These are phyloP conservation scores for Smittia aterrima DNA, from an alignment of 2,888 invertebrate genomes.

Conservation along the genomic window DNA sequence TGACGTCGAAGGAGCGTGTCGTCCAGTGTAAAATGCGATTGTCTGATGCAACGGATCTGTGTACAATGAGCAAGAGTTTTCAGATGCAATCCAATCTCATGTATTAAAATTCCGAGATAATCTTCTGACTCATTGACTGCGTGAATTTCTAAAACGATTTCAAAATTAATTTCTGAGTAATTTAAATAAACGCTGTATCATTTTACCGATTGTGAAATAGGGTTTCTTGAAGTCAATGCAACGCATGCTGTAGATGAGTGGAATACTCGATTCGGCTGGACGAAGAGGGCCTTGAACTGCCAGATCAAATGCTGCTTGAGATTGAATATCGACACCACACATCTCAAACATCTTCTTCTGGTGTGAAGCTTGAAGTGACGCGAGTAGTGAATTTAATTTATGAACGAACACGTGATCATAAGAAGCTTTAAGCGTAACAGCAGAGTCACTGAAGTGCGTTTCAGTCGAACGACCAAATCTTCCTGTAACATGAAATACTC, in stretches of 20 bases:
- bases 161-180: constrained; percentile 13
- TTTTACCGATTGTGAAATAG: constrained; percentile 75
- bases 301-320: constrained; percentile 86
- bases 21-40: constrained; percentile 75
- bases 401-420: constrained; percentile 67
- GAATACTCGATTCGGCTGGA: constrained; percentile 66
- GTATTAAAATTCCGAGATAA: constrained; percentile 73
- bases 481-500: constrained; percentile 73
- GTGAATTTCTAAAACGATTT: constrained; percentile 71
- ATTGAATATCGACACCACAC: constrained; percentile 77
- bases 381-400: constrained; percentile 70
- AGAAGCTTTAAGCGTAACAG: constrained; percentile 66
- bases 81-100: constrained; percentile 78
- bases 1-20: constrained; percentile 78
- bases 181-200: constrained; percentile 3
- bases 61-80: constrained; percentile 78
- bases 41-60: constrained; percentile 74
- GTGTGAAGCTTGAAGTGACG: constrained; percentile 80
- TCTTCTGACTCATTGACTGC: constrained; percentile 79
- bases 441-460: constrained; percentile 69
- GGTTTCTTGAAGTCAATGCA: constrained; percentile 80
- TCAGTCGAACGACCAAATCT: constrained; percentile 74
- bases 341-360: constrained; percentile 80
- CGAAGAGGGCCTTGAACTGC: constrained; percentile 79
- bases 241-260: constrained; percentile 82